A percentile compares a stretch with the other conserved stretches of the same genome.
phyloP scores from a whole-genome alignment of 2,797 vertebrate genomes.

The Notoglanidium macrostoma region DNA sequence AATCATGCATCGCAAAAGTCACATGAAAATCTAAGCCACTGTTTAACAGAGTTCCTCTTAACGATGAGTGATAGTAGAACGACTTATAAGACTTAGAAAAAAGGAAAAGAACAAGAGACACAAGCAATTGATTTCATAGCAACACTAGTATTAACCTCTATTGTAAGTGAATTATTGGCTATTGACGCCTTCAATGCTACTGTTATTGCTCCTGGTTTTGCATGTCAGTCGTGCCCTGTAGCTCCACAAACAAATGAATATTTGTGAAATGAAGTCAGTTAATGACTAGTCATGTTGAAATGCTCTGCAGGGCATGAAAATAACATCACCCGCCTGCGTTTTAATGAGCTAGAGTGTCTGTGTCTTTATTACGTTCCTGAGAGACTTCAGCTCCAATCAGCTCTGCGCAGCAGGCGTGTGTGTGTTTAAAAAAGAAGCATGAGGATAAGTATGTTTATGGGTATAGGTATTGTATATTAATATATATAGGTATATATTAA shows the following conservation, averaged over 20 bases:
- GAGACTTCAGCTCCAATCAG: constrained; percentile 44
- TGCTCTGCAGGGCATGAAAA: constrained; percentile 40
- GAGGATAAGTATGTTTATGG: constrained; percentile 23
- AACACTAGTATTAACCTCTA: not conserved
- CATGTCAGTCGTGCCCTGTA: constrained; percentile 17
- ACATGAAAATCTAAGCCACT: not conserved
- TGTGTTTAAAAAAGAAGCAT: not conserved
- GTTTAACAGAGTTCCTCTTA: not conserved
- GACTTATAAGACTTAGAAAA: not conserved
- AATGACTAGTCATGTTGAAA: constrained; percentile 32
- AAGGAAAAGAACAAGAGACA: not conserved
- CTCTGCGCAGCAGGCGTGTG: not conserved
- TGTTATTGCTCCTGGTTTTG: constrained; percentile 15
- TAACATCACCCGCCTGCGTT: constrained; percentile 47
- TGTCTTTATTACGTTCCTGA: constrained; percentile 49
- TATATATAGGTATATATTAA: constrained; percentile 4
- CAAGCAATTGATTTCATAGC: not conserved
- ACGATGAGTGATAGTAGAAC: not conserved
- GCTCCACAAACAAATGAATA: constrained; percentile 29
- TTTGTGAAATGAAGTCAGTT: constrained; percentile 37
- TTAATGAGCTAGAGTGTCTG: constrained; percentile 50
- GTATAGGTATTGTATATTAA: not conserved
- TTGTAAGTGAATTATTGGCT: not conserved
- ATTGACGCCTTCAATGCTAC: not conserved
- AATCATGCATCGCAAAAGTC: not conserved